Percentiles rank a stretch among this genome's conserved stretches.
phyloP scores from a whole-genome alignment of 2,888 invertebrate genomes.

The Caenorhabditis wallacei region DNA sequence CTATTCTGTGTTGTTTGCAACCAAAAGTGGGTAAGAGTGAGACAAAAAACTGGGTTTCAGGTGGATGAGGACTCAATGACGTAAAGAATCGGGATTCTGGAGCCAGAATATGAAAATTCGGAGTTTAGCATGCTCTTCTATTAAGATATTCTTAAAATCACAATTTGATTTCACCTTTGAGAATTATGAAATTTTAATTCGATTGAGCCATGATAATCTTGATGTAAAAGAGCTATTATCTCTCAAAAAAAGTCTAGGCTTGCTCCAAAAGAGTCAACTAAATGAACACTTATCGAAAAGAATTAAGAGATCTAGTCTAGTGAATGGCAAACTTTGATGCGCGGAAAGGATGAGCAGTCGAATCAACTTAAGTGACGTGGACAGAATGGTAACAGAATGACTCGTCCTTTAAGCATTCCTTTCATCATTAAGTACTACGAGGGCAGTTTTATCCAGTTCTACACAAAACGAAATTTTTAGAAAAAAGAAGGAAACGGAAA shows the following conservation, averaged over 20 bases:
- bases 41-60: conserved; percentile 25
- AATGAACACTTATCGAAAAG: conserved; percentile 43
- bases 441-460: conserved; percentile 34
- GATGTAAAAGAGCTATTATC: not conserved
- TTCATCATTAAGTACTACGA: conserved; percentile 35
- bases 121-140: too few relatives aligned
- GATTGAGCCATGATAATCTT: too few relatives aligned
- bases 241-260: not conserved
- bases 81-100: not conserved
- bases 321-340: conserved; percentile 42
- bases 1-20: conserved; percentile 37
- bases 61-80: conserved; percentile 5
- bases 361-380: conserved; percentile 30
- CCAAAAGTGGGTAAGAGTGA: conserved; percentile 33
- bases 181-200: too few relatives aligned
- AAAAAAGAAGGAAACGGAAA: conserved; percentile 8
- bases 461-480: not conserved
- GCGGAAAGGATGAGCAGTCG: conserved; percentile 12
- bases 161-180: too few relatives aligned
- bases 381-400: not conserved
- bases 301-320: conserved; percentile 21
- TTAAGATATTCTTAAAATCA: too few relatives aligned
- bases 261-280: conserved; percentile 31
- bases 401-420: not conserved
- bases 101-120: too few relatives aligned